These are phyloP conservation scores for Pseudorhiza aurosa DNA, from an alignment of 30 jellyfish, hydroid and myxozoan species.

Conservation along the genomic window DNA sequence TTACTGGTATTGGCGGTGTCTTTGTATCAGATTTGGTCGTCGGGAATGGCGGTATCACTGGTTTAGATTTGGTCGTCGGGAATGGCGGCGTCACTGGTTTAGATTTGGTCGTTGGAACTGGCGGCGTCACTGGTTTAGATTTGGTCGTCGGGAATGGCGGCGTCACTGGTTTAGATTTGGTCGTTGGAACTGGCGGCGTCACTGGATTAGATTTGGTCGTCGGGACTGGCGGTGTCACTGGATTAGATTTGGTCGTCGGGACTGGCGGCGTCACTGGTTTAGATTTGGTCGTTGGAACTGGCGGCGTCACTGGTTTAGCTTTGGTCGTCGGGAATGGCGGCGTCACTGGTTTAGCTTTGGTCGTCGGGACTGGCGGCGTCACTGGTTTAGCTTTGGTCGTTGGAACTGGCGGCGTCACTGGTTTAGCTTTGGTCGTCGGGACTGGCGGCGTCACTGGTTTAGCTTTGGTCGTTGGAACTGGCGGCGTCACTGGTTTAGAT, in stretches of 20 bases:
- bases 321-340: conserved; percentile 39
- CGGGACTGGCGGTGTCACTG: conserved; percentile 33
- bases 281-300: conserved; percentile 31
- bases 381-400: conserved; percentile 9
- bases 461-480: not conserved
- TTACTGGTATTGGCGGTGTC: conserved; percentile 3
- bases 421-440: conserved; percentile 7
- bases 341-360: conserved; percentile 3
- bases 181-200: conserved; percentile 46
- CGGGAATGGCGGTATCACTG: conserved; percentile 38
- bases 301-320: conserved; percentile 15
- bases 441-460: conserved; percentile 20
- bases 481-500: conserved; percentile 6
- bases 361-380: conserved; percentile 10
- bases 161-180: conserved; percentile 11
- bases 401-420: conserved; percentile 18
- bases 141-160: conserved; percentile 26
- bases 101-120: not conserved
- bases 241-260: conserved; percentile 19
- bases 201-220: conserved; percentile 10
- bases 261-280: conserved; percentile 13
- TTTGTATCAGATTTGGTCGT: not conserved
- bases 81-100: conserved; percentile 9
- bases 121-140: conserved; percentile 24
- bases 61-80: conserved; percentile 5